phyloP scores from a whole-genome alignment of 2,113 vertebrate species.

The Pedionomus torquatus region DNA sequence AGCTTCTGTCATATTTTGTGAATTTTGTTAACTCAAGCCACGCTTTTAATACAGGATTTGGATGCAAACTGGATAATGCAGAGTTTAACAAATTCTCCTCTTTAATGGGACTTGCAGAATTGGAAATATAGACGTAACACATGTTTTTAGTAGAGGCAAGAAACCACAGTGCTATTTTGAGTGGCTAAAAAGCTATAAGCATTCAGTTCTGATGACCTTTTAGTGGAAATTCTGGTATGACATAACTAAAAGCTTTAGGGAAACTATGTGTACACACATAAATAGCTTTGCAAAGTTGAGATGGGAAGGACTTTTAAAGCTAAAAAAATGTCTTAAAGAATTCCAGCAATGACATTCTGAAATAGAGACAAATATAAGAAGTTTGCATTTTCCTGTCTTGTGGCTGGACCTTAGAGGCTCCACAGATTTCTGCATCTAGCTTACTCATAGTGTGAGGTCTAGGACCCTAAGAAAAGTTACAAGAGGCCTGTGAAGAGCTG shows the following conservation, averaged over 20 bases:
- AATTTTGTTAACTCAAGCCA: not conserved
- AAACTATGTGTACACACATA: not conserved
- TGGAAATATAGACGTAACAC: conserved; percentile 24
- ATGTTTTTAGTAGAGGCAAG: conserved; percentile 50
- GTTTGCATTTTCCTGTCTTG: not conserved
- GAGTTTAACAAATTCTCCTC: not conserved
- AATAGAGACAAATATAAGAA: not conserved
- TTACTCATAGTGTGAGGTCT: not conserved
- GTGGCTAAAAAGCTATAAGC: conserved; percentile 33
- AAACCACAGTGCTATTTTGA: conserved; percentile 46
- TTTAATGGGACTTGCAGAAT: conserved; percentile 4
- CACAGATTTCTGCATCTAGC: not conserved
- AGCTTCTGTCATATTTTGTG: not conserved
- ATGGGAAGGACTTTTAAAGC: not conserved
- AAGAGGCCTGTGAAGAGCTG: not conserved
- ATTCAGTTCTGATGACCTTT: conserved; percentile 62
- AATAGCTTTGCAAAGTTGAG: not conserved
- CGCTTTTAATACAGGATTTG: conserved; percentile 12
- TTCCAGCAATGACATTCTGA: not conserved
- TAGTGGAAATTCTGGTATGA: conserved; percentile 59
- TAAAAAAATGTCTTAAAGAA: not conserved
- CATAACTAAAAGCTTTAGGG: conserved; percentile 44
- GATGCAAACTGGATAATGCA: not conserved
- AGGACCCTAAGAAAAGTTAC: not conserved
- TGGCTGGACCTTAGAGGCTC: not conserved